Evolutionary conservation across 2,113 vertebrate species (phyloP), one percentile per base, ranked within the genome.

Genomic region (Pogona vitticeps): DNA sequence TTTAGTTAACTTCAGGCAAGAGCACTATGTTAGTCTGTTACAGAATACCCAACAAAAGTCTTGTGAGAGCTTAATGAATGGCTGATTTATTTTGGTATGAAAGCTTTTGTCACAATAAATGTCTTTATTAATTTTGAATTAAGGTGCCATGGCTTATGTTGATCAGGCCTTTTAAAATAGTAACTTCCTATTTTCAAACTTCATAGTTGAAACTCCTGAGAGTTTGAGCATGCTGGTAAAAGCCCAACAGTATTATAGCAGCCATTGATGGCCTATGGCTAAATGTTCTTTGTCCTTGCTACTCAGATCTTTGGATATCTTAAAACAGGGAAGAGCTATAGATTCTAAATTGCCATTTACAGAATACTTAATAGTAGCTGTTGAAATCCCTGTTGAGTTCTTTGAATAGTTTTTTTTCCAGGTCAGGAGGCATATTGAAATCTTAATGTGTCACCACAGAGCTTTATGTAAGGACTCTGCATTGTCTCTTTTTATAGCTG

Each of bases 1-100:
- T 89, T 83, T 70, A 73, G 83, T n/a, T 72, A 72, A 28, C 38
- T 58, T 83, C n/a, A 21, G 36, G 23, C 12, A 56, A 23, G 81
- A 20, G 20, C 42, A 20, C 63, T 36, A 26, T 72, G 56, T 77
- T 77, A 36, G 52, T 72, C 23, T 72, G 21, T 17, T 75, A 36
- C 33, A 84, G 56, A 56, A 83, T 36, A 20, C 15, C 3, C 8
- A 72, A 65, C 13, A 67, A 68, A 46, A 83, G 23, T 21, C 15
- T 75, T 28, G 33, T 73, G 21, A 21, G 52, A 73, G 28, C 33
- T 61, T 75, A 61, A 84, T 38, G 38, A 26, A 23, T 31, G 59
- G 18, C 33, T 58, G 6, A 13, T 38, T 59, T 36, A 26, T 82
- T 56, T 28, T 52, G 61, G 38, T 61, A 68, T n/a, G 28, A 31